Evolutionary conservation across 2,888 invertebrate genomes (phyloP).

Genomic region (Cetonia aurata): DNA sequence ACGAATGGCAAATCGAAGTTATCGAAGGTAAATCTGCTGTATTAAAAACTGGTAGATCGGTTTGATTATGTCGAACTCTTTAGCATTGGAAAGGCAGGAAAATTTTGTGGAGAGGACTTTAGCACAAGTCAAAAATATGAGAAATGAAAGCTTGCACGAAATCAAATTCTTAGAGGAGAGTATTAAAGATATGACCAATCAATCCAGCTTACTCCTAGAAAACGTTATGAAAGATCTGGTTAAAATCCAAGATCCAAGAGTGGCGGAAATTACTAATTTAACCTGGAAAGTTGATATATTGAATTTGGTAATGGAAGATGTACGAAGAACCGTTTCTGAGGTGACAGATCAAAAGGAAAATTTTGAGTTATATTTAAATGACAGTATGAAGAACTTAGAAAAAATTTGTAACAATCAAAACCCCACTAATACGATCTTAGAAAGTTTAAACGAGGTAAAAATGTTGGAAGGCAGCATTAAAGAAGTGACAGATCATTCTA

Average conservation of each 20-base stretch:
- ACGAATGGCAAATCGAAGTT: constrained; percentile 61
- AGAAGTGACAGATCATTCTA: neutral
- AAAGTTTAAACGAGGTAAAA: neutral
- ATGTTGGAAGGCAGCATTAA: neutral
- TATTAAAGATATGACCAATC: neutral
- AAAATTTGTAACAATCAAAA: neutral
- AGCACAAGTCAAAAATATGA: constrained; percentile 2
- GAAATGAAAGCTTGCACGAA: neutral
- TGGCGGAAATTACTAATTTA: neutral
- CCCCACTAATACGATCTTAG: neutral
- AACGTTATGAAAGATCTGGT: neutral
- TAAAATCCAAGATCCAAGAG: neutral
- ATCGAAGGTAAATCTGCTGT: constrained; percentile 56
- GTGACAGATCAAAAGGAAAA: neutral
- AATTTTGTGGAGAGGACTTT: neutral
- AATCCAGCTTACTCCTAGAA: neutral
- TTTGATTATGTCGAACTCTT: no score
- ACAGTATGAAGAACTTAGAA: neutral
- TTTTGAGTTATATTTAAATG: neutral
- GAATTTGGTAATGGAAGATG: neutral
- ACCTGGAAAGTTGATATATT: neutral
- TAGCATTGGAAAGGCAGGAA: constrained; percentile 20
- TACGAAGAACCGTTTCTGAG: neutral
- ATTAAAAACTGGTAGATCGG: neutral
- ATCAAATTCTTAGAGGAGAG: neutral